These are phyloP conservation scores for Buphagus erythrorhynchus DNA, from an alignment of 2,797 vertebrate species.

Conservation along the genomic window DNA sequence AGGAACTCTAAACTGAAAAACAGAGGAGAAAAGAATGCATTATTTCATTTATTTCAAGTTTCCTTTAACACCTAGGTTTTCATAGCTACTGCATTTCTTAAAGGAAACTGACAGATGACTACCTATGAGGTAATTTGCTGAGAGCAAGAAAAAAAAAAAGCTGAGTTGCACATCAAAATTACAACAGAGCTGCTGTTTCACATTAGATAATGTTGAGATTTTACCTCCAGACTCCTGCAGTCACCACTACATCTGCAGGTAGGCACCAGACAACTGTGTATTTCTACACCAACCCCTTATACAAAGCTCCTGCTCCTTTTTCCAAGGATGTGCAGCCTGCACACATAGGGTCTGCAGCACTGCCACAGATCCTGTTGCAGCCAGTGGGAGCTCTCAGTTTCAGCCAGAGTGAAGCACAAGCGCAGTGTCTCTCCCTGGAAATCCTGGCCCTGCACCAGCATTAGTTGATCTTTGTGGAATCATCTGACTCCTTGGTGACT, in stretches of 20 bases:
- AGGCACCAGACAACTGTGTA: neutral
- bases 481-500: neutral
- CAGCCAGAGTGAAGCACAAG: neutral
- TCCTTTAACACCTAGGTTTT: neutral
- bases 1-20: slow-evolving; percentile 91
- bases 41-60: neutral
- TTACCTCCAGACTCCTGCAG: neutral
- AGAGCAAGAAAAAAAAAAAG: neutral
- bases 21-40: neutral
- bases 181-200: neutral
- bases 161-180: neutral
- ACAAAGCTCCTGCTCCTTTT: neutral
- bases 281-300: neutral
- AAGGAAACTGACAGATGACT: neutral
- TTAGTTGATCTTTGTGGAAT: neutral
- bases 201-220: neutral
- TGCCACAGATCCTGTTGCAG: neutral
- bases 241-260: neutral
- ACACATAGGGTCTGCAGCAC: neutral
- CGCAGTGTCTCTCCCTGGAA: neutral
- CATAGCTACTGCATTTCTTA: neutral
- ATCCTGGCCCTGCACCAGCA: neutral
- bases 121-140: neutral
- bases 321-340: neutral
- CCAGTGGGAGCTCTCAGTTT: neutral